These are phyloP conservation scores for Automeris io DNA, from an alignment of 2,888 invertebrate species.

Conservation along the genomic window DNA sequence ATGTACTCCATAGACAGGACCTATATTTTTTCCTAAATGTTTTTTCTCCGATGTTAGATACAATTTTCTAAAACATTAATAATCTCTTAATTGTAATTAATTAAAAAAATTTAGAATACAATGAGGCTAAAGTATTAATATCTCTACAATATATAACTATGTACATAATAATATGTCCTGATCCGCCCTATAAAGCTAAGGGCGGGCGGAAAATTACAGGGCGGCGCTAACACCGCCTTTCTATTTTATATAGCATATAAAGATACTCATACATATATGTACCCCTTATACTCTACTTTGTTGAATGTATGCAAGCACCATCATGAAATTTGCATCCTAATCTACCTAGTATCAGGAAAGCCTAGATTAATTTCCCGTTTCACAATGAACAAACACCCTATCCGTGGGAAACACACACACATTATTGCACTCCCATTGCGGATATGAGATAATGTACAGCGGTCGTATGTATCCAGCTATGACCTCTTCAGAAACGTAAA, in stretches of 20 bases:
- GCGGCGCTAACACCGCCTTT: constrained; percentile 31
- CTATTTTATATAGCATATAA: constrained; percentile 13
- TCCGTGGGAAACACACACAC: constrained; percentile 68
- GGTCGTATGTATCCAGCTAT: constrained; percentile 7
- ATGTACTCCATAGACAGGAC: no score
- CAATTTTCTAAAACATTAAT: no score
- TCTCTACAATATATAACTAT: no score
- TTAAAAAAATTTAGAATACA: no score
- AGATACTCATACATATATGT: constrained; percentile 1
- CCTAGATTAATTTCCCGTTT: constrained; percentile 8
- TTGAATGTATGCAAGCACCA: not conserved
- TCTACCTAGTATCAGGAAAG: constrained; percentile 6
- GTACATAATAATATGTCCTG: no score
- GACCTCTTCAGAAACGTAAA: constrained; percentile 10
- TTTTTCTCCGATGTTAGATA: no score
- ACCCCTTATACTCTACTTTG: not conserved
- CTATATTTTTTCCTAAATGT: no score
- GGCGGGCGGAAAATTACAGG: constrained; percentile 38
- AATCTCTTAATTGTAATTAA: no score
- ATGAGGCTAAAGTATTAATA: no score
- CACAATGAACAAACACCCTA: constrained; percentile 22
- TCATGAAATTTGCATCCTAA: constrained; percentile 8
- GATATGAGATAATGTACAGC: constrained; percentile 51
- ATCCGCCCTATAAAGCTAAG: constrained; percentile 30
- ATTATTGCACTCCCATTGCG: constrained; percentile 39